Evolutionary conservation across 2,888 invertebrate genomes (phyloP), one percentile per base, ranked within the genome.

Genomic region (Deladenus siricidicola): DNA sequence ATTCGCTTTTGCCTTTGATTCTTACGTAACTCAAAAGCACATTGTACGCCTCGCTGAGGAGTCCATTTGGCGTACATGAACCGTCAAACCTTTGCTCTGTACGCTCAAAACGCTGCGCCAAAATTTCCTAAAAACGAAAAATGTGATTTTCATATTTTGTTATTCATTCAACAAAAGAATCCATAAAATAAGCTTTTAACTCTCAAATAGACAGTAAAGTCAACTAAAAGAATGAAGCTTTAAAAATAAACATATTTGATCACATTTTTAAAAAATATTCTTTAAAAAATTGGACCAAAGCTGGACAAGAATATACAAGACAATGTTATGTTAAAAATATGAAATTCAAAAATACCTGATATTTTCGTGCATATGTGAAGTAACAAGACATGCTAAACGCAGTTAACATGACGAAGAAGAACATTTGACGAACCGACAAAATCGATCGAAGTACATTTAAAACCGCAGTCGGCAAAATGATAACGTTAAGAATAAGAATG

Each of bases 1-100:
- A 65, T n/a, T 65, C 65, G 44, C 44, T 58, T 43, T 65, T 65
- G 14, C 61, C 68, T 30, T 65, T 65, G 55, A 65, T 65, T 1
- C 56, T 28, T 43, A 65, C 63, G 26, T 68, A 65, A 19, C 67
- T 63, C 10, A 65, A 49, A 30, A 65, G 42, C 17, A 64, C 65
- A 42, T 64, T 55, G 23, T 48, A 59, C 1, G 67, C 67, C 45
- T 65, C 65, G 23, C 53, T 49, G 34, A 59, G 28, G 26, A 47
- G 42, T 21, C 60, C 56, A 26, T 34, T 24, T 4, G 54, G 65
- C 3, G 60, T 45, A 50, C 60, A 60, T 3, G 29, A 10, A 17
- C 4, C 17, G 4, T 23, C 26, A 2, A 43, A 58, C 21, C 28
- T n/a, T 8, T 10, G 28, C 21, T 64, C 56, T 19, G 55, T 21